phyloP scores from a whole-genome alignment of 1,140 invertebrate species.

The Hyposmocoma kahamanoa region DNA sequence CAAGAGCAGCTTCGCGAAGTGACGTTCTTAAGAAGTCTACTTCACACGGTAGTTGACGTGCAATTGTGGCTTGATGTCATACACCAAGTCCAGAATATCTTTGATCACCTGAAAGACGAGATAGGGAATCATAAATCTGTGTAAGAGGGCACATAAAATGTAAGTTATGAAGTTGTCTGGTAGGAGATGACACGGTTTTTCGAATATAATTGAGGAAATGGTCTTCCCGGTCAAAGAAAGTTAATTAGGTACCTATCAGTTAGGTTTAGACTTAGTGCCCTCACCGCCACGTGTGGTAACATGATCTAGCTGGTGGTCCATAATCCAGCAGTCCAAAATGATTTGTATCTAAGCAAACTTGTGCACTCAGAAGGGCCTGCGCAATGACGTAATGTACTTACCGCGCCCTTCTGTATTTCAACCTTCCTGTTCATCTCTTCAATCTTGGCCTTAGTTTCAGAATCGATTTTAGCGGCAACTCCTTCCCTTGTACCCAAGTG shows the following conservation, averaged over 20 bases:
- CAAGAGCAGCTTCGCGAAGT: slow-evolving; percentile 20
- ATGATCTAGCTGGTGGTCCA: no score
- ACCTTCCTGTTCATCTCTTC: slow-evolving; percentile 91
- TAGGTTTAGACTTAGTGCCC: no score
- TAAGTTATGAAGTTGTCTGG: no score
- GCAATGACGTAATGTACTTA: slow-evolving; percentile 63
- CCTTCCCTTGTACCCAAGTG: slow-evolving; percentile 95
- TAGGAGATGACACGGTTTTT: no score
- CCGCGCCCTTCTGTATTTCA: slow-evolving; percentile 82
- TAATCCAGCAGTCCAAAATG: no score
- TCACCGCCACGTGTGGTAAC: no score
- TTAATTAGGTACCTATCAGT: no score
- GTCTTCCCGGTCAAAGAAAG: no score
- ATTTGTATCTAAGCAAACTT: no score
- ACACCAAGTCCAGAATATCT: slow-evolving; percentile 88
- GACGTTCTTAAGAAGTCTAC: slow-evolving; percentile 33
- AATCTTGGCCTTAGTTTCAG: slow-evolving; percentile 88
- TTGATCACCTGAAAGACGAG: slow-evolving; percentile 81
- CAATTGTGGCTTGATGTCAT: slow-evolving; percentile 91
- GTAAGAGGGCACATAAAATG: no score
- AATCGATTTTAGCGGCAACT: slow-evolving; percentile 90
- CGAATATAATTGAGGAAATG: no score
- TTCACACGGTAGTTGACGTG: slow-evolving; percentile 85
- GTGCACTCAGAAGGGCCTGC: no score
- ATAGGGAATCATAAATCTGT: background rate